A percentile compares a stretch with the other conserved stretches of the same genome.
phyloP scores from a whole-genome alignment of 2,797 vertebrate species.

The Siniperca undulata region DNA sequence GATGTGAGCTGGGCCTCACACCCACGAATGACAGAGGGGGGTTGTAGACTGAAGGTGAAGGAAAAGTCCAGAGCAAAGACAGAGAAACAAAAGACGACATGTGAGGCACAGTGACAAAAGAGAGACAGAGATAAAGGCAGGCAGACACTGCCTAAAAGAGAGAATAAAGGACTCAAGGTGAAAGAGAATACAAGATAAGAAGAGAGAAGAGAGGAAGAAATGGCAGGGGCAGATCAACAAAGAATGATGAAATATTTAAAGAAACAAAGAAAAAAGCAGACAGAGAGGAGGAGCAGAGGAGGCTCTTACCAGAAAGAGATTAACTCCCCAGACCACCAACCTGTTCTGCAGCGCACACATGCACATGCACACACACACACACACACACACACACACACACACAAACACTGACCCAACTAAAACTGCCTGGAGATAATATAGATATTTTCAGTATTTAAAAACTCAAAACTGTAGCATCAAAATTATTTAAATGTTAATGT shows the following conservation, averaged over 20 bases:
- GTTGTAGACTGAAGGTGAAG: conserved; percentile 31
- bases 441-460: conserved; percentile 25
- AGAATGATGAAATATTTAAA: conserved; percentile 72
- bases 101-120: conserved; percentile 1
- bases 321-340: conserved; percentile 73
- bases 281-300: conserved; percentile 62
- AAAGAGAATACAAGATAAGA: conserved; percentile 42
- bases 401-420: not conserved
- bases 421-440: conserved; percentile 18
- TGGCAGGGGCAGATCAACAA: not conserved
- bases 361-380: not conserved
- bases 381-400: conserved; percentile 19
- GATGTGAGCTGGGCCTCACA: conserved; percentile 49
- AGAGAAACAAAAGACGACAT: conserved; percentile 30
- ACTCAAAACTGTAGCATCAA: not conserved
- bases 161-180: conserved; percentile 33
- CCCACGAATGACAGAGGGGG: conserved; percentile 23
- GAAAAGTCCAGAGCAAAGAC: conserved; percentile 38
- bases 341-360: conserved; percentile 29
- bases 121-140: conserved; percentile 26
- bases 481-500: not conserved
- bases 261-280: conserved; percentile 61
- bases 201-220: conserved; percentile 12
- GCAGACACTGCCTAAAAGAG: not conserved
- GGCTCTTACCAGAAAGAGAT: conserved; percentile 70